Evolutionary conservation across 1,140 invertebrate species (phyloP), one percentile per base, ranked within the genome.

Genomic region (Piezodorus guildinii): DNA sequence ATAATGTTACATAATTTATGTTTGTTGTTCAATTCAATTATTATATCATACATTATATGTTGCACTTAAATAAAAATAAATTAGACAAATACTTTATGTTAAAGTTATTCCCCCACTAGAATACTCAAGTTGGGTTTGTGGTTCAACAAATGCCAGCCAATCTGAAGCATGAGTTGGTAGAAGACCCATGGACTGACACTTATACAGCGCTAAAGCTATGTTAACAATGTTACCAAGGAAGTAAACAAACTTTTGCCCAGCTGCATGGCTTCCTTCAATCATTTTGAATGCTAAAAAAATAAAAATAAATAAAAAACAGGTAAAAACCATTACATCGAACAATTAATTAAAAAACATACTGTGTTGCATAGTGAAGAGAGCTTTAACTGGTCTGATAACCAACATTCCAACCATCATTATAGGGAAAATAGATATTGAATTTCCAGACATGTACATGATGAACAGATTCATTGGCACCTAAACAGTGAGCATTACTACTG

Each of bases 381-480:
- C 93, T 77, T 98, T 96, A 3, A 99, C 85, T 16, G 95, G 95
- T 68, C 94, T 79, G 65, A 98, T 87, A 67, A 98, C 90, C 73
- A 98, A 83, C 96, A 99, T 99, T 44, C 94, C 94, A 19, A 99
- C 93, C 96, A 99, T 99, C 96, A 99, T 99, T n/a, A 99, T 98
- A 2, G 96, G 96, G 72, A 99, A 98, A 68, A 99, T 98, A 0
- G 94, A 98, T 71, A 99, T 98, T 0, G 95, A 96, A 76, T 94
- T 98, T 44, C 96, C 96, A 63, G 96, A 91, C 96, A 99, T 99
- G 75, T 97, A 99, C 92, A 98, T 96, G 54, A 99, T 95, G 72
- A 99, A 96, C 19, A 99, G 77, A 77, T 99, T 99, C 96, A 99
- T 99, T 5, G 96, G 96, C 39, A 98, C 78, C 76, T 87, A 77